phyloP scores from a whole-genome alignment of 2,113 vertebrate genomes.

The Anseranas semipalmata region DNA sequence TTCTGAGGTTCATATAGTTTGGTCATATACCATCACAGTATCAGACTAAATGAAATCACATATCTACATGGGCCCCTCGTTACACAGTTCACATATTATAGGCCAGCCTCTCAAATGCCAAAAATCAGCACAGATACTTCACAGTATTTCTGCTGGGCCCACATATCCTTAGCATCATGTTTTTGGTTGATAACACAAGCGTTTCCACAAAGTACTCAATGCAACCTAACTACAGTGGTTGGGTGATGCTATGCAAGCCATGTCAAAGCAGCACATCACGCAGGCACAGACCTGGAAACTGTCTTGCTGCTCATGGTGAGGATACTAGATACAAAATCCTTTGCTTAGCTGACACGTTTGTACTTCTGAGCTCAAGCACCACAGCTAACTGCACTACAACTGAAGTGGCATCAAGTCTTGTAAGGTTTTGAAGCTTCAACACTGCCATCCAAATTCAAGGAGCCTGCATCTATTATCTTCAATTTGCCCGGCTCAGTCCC shows the following conservation, averaged over 20 bases:
- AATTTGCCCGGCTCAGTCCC: not conserved
- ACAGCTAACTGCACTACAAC: not conserved
- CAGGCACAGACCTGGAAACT: not conserved
- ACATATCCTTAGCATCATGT: not conserved
- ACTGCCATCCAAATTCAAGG: not conserved
- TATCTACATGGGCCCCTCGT: rapidly evolving
- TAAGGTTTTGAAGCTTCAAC: not conserved
- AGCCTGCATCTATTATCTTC: not conserved
- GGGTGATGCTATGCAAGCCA: not conserved
- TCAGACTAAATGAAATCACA: not conserved
- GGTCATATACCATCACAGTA: not conserved
- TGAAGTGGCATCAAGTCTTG: not conserved
- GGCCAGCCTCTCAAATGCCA: not conserved
- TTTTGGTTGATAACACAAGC: not conserved
- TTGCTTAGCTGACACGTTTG: not conserved
- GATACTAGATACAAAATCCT: not conserved
- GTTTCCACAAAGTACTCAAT: not conserved
- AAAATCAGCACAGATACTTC: not conserved
- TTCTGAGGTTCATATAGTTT: not conserved
- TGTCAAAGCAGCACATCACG: not conserved
- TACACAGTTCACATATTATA: not conserved
- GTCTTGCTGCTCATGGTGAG: rapidly evolving
- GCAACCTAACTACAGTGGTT: not conserved
- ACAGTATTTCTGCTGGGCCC: not conserved
- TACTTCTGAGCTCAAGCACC: not conserved